These are phyloP conservation scores for Monochamus alternatus DNA, from an alignment of 2,888 invertebrate species.

Conservation along the genomic window DNA sequence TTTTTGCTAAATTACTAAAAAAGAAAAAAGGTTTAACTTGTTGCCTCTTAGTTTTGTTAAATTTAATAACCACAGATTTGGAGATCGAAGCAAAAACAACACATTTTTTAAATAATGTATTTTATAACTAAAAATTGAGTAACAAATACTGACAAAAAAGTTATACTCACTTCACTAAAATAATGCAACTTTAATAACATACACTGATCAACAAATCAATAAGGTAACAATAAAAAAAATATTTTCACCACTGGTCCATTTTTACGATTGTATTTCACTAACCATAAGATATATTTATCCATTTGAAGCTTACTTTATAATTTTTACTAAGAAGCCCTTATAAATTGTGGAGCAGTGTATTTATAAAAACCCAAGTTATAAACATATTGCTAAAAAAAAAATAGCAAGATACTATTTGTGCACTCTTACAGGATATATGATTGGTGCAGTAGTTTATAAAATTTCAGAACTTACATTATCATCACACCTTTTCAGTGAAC, in stretches of 20 bases:
- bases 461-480: not conserved
- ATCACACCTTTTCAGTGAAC: not conserved
- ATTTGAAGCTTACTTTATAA: not conserved
- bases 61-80: too few species aligned
- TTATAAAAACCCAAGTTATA: constrained; percentile 1
- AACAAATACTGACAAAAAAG: constrained; percentile 16
- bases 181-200: constrained; percentile 11
- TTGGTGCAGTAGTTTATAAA: constrained; percentile 18
- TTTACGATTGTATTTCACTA: not conserved
- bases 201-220: constrained; percentile 35
- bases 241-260: constrained; percentile 15
- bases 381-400: constrained; percentile 21
- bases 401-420: constrained; percentile 29
- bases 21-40: not conserved
- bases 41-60: not conserved
- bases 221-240: constrained; percentile 3
- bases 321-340: constrained; percentile 22
- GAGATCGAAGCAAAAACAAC: not conserved
- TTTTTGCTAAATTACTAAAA: not conserved
- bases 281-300: not conserved
- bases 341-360: constrained; percentile 31
- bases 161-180: constrained; percentile 10
- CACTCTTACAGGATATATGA: constrained; percentile 20
- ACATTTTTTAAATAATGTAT: constrained; percentile 21
- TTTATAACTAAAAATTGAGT: constrained; percentile 29